Evolutionary conservation across 2,113 vertebrate genomes (phyloP), one percentile per base, ranked within the genome.

Genomic region (Cygnus atratus): DNA sequence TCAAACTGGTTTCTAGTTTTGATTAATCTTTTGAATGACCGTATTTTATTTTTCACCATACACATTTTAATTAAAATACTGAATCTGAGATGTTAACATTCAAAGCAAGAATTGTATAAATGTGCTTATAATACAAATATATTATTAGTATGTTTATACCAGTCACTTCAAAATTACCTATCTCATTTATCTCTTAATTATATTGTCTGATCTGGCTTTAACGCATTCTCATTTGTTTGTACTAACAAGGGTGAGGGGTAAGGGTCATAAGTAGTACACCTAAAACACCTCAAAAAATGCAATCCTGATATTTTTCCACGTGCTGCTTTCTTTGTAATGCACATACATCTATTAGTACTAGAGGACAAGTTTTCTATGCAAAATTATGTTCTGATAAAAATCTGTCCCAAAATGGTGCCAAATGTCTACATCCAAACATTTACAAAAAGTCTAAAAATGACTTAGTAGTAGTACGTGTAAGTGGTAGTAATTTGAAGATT

Each of bases 21-120:
- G 58, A 95, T 95, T 89, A 65, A 88, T 91, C n/a, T 94, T 91
- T 88, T 58, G 54, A 95, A 70, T 83, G 61, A 22, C 57, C 67
- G 4, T 43, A 39, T 67, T 93, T 71, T 92, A 5, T 70, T 93
- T 96, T 84, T 95, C 63, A 87, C 77, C 82, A 2, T 62, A 43
- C 37, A 44, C 12, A 20, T 93, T 57, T 91, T 93, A 94, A 68
- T 85, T 54, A 54, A 88, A 84, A 63, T 81, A 91, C 41, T 59
- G 35, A 70, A 19, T 65, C 54, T 88, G 85, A 83, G 48, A 20
- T 62, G 31, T 70, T 94, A 88, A 67, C 24, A 52, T 59, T 93
- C 80, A 90, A 71, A 80, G 90, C 35, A 46, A 74, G 70, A 91
- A 84, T 77, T 66, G 35, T 55, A 74, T 78, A 84, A 28, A 28